A percentile compares a stretch with the other conserved stretches of the same genome.
phyloP scores from a whole-genome alignment of 1,140 invertebrate genomes.

The Drosophila serrata region DNA sequence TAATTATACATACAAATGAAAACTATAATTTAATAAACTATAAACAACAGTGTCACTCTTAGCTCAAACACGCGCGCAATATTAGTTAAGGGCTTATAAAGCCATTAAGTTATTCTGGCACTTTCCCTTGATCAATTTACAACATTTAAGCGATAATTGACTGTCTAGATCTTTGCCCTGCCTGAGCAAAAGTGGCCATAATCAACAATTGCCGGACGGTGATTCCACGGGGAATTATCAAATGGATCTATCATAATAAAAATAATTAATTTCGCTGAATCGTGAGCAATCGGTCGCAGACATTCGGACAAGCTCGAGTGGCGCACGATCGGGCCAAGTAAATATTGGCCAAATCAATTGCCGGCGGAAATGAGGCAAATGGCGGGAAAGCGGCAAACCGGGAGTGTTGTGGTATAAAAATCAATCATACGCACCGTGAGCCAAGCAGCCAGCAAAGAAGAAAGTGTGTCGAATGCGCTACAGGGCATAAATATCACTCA shows the following conservation, averaged over 20 bases:
- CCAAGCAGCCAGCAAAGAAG: slow-evolving; percentile 29
- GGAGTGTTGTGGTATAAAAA: slow-evolving; percentile 7
- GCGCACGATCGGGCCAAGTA: slow-evolving; percentile 15
- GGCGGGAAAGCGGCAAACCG: slow-evolving; percentile 2
- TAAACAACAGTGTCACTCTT: not conserved
- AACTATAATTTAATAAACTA: not conserved
- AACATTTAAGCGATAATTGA: slow-evolving; percentile 28
- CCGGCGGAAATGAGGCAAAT: slow-evolving; percentile 44
- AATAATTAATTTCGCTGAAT: slow-evolving; percentile 54
- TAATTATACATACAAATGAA: not conserved
- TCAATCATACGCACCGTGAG: slow-evolving; percentile 73
- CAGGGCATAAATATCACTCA: slow-evolving; percentile 10
- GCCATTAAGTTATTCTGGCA: slow-evolving; percentile 19
- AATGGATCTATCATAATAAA: slow-evolving; percentile 52
- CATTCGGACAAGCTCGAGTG: slow-evolving; percentile 38
- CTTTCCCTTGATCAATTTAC: slow-evolving; percentile 34
- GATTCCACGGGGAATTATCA: slow-evolving; percentile 35
- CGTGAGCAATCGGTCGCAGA: slow-evolving; percentile 25
- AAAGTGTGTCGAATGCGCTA: slow-evolving; percentile 46
- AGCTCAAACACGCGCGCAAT: not conserved
- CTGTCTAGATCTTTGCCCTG: slow-evolving; percentile 10
- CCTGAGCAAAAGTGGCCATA: slow-evolving; percentile 2
- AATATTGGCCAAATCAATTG: slow-evolving; percentile 59
- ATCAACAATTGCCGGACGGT: slow-evolving; percentile 20
- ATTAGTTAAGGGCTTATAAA: slow-evolving; percentile 22